Base-by-base conservation (phyloP, 1,140 invertebrate genomes). In the Eurosta solidaginis region DNA sequence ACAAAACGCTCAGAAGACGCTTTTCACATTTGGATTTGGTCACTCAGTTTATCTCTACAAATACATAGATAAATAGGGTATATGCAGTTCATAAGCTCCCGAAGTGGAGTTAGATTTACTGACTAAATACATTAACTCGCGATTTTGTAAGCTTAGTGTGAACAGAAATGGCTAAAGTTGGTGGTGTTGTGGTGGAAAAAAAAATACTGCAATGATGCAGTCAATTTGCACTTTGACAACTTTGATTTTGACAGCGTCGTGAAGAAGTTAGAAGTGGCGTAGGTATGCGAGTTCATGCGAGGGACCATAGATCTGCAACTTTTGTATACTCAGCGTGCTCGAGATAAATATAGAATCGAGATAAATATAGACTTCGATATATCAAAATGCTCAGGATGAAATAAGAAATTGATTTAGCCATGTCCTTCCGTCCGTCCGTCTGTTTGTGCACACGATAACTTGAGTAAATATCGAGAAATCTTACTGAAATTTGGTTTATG, bases 181-280 rank as follows among this genome's bases (percentile, higher is more conserved):
- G n/a, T 68, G 3, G 54, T 36, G n/a, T n/a, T 68, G 59, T n/a
- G 36, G 59, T n/a, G 36, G 59, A 68, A 33, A 68, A 40, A 42
- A 63, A 68, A 29, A 36, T 22, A 22, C 22, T 68, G 74, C n/a
- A 50, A 22, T 42, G 74, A 27, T 75, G 74, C 42, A 75, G 74
- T 45, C 44, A 75, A 75, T 75, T 75, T 75, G 74, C 74, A 75
- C 74, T 50, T 75, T 36, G 74, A 47, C 42, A 50, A 75, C 42
- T 50, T 22, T 22, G 40, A 68, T 33, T 68, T 68, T 68, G 33
- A 68, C 59, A 29, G 22, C 9, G n/a, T 52, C n/a, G n/a, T n/a
- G n/a, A n/a, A n/a, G 20, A 4, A 52, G 49, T 6, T 7, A 40
- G 9, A 40, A 68, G n/a, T 10, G 59, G 20, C n/a, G 10, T 10